Conservation (phyloP, 2,113 vertebrate genomes). For the Nerophis ophidion region DNA sequence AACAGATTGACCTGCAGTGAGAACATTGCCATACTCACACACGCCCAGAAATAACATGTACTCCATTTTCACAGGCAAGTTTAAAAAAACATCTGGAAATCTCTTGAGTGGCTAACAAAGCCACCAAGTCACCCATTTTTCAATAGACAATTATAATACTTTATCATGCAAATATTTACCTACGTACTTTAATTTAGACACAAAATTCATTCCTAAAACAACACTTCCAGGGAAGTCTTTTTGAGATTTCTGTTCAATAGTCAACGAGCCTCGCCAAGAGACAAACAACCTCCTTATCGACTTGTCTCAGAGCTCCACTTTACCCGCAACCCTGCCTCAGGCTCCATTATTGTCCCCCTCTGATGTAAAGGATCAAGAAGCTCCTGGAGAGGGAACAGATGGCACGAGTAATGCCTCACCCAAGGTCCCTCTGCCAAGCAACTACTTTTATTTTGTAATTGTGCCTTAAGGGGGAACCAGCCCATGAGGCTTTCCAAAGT, state of each 20-base stretch:
- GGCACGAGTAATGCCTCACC: constrained; percentile 29
- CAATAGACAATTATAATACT: not conserved
- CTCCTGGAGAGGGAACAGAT: constrained; percentile 50
- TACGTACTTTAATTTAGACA: not conserved
- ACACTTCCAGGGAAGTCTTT: constrained; percentile 6
- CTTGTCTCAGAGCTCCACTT: constrained; percentile 12
- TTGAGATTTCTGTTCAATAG: constrained; percentile 4
- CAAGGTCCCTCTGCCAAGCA: constrained; percentile 27
- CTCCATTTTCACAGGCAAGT: no score
- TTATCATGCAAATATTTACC: no score
- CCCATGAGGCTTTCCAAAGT: constrained; percentile 24
- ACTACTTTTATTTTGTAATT: constrained; percentile 46
- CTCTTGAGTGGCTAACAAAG: not conserved
- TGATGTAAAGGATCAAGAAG: constrained; percentile 49
- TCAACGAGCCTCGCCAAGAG: not conserved
- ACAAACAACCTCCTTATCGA: constrained; percentile 20
- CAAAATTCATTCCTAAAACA: constrained; percentile 3
- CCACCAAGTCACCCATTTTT: not conserved
- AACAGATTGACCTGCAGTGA: no score
- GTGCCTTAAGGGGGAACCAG: constrained; percentile 44
- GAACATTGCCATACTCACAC: no score
- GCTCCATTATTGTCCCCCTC: constrained; percentile 41
- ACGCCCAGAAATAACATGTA: no score
- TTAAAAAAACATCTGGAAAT: not conserved
- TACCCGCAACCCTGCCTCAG: constrained; percentile 25